A percentile compares a stretch with the other conserved stretches of the same genome.
Conservation (phyloP, 2,113 vertebrate genomes). For the Corythornis madagascariensis region DNA sequence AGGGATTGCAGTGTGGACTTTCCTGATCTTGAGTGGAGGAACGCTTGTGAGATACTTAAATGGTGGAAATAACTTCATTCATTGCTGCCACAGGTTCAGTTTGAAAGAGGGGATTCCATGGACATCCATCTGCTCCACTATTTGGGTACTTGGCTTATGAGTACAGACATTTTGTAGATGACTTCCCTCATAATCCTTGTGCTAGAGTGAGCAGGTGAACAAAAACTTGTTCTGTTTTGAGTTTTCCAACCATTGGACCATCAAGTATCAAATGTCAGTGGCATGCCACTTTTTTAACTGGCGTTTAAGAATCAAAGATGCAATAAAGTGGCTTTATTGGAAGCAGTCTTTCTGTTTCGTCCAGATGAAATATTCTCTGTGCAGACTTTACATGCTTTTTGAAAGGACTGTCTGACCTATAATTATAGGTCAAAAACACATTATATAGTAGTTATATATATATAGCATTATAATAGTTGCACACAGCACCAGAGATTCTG, state of each 20-base stretch:
- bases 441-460: background rate
- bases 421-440: background rate
- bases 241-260: background rate
- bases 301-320: background rate
- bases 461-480: no score
- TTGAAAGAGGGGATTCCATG: background rate
- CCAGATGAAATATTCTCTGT: background rate
- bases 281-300: background rate
- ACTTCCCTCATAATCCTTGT: background rate
- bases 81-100: background rate
- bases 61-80: background rate
- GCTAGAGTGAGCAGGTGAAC: background rate
- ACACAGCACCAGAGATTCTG: background rate
- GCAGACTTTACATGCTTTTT: background rate
- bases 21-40: background rate
- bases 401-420: background rate
- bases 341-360: background rate
- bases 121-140: background rate
- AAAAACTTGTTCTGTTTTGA: background rate
- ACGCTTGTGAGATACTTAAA: background rate
- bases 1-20: background rate
- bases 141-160: background rate
- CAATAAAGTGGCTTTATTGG: background rate
- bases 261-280: background rate
- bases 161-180: background rate